Evolutionary conservation across 2,888 invertebrate genomes (phyloP).

Genomic region (Lasioglossum leucozonium): DNA sequence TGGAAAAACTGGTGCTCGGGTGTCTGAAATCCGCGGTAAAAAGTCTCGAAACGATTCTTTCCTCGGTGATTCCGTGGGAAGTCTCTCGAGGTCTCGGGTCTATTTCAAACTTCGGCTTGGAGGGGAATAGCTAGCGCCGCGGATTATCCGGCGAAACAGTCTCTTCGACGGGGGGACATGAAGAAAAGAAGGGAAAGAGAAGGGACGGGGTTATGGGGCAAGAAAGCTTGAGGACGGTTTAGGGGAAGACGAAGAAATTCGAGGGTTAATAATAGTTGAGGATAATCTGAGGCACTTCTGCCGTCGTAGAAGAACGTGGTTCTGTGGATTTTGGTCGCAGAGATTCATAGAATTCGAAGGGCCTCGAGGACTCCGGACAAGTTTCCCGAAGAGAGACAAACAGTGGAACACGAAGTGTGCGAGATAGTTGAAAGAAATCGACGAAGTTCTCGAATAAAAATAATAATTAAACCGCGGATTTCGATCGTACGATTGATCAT

Average conservation of each 20-base stretch:
- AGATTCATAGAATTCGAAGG: background rate
- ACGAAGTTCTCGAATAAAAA: background rate
- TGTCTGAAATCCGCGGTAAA: background rate
- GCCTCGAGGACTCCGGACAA: background rate
- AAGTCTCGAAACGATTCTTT: slow-evolving; percentile 17
- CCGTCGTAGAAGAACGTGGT: background rate
- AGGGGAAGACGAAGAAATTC: background rate
- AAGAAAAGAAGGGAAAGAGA: background rate
- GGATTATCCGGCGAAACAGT: slow-evolving; percentile 7
- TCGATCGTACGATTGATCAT: no score
- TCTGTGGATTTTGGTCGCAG: background rate
- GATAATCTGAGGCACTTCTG: background rate
- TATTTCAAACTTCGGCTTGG: slow-evolving; percentile 18
- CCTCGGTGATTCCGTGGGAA: slow-evolving; percentile 14
- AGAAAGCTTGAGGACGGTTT: background rate
- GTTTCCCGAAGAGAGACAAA: background rate
- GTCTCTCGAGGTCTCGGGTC: slow-evolving; percentile 8
- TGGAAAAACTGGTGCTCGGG: slow-evolving; percentile 16
- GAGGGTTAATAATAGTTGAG: background rate
- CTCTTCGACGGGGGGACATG: background rate
- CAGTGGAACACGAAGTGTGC: no score
- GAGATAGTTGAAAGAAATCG: background rate
- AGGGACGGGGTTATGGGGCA: background rate
- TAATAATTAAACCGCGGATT: background rate
- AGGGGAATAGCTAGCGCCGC: background rate